Evolutionary conservation across 2,797 vertebrate species (phyloP), one percentile per base, ranked within the genome.

Genomic region (Myotis vivesi): DNA sequence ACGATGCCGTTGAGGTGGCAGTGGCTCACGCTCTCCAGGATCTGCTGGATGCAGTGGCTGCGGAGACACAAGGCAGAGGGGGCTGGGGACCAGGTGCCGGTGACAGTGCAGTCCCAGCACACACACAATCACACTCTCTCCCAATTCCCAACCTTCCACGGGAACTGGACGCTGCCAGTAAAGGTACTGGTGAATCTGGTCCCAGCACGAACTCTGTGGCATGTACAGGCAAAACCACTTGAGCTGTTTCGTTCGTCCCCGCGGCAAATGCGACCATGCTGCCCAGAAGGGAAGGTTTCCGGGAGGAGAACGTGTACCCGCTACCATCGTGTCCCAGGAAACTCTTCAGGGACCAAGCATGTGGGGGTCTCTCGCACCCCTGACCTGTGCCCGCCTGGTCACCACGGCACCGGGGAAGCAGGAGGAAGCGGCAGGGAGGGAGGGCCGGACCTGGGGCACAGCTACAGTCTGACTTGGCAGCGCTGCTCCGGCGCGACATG

Each of bases 11-110:
- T 99, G 98, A 99, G 98, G 98, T 99, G 99, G 99, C 99, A 99
- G 98, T 99, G 99, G 99, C 99, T 99, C 99, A 99, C 99, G 99
- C 99, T 99, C 99, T 99, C 99, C 99, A 99, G 99, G 99, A 99
- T 99, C 99, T 99, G 99, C 98, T 99, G 99, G 99, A 99, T 99
- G 99, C 99, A 99, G 98, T 99, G 99, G 99, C 99, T 99, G 99
- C 97, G 98, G 98, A 98, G 98, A 98, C 98, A 99, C 98, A 98
- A 99, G 98, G 98, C 97, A 98, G 97, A 98, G 98, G 59, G 59
- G 13, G 28, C 59, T 30, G 59, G 59, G 57, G 59, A 30, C 59
- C 28, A 5, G 13, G 28, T 15, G 59, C 59, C 28, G 12, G 28
- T 5, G 59, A 28, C 59, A 15, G 59, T 13, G 13, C 25, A 33